A percentile compares a stretch with the other conserved stretches of the same genome.
Evolutionary conservation across 2,888 invertebrate genomes (phyloP).

Genomic region (Aelia acuminata): DNA sequence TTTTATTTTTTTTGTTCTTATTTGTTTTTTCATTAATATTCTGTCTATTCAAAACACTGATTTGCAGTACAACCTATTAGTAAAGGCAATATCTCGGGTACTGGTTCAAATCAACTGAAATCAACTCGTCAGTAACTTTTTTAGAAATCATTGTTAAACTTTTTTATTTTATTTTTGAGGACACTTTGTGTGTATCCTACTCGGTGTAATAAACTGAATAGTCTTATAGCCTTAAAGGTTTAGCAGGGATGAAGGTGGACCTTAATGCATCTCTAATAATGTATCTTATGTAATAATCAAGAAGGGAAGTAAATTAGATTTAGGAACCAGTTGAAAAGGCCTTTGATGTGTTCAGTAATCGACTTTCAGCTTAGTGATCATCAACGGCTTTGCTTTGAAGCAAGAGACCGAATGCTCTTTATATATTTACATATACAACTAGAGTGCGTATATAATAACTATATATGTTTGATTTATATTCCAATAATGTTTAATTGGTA

Average conservation of each 20-base stretch:
- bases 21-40: too few relatives aligned
- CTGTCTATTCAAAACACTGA: too few relatives aligned
- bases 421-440: not conserved
- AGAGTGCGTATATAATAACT: not conserved
- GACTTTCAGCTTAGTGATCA: not conserved
- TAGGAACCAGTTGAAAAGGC: not conserved
- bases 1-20: too few relatives aligned
- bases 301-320: conserved; percentile 24
- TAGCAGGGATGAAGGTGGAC: not conserved
- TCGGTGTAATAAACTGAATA: not conserved
- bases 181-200: not conserved
- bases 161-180: not conserved
- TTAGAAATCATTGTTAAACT: too few relatives aligned
- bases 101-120: too few relatives aligned
- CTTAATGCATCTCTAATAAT: not conserved
- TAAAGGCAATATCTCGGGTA: too few relatives aligned
- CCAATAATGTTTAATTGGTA: too few relatives aligned
- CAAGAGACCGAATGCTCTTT: not conserved
- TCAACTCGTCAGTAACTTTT: too few relatives aligned
- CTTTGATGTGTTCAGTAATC: conserved; percentile 26
- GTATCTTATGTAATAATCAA: not conserved
- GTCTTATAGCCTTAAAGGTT: not conserved
- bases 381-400: not conserved
- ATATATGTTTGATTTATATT: too few relatives aligned
- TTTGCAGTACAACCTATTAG: too few relatives aligned